Evolutionary conservation across 1,140 invertebrate species (phyloP).

Genomic region (Magallana ariakensis): DNA sequence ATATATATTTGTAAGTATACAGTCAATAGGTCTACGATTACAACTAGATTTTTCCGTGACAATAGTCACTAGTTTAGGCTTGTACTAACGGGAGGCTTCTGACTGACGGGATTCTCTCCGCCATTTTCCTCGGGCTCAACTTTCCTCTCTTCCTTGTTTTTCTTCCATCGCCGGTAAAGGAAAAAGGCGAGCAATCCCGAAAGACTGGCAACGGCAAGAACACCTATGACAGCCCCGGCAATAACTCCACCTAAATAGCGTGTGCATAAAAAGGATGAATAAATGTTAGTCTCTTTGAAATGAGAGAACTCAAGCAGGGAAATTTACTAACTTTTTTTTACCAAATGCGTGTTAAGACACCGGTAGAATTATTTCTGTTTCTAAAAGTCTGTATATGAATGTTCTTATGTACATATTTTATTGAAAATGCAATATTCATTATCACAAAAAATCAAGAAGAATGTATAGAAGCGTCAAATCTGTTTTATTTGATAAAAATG

Average conservation of each 20-base stretch:
- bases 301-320: too few species aligned
- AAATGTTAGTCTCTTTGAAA: too few species aligned
- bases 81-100: background rate
- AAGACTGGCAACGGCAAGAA: background rate
- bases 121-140: background rate
- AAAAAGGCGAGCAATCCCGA: background rate
- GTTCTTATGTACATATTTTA: too few species aligned
- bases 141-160: conserved; percentile 2
- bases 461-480: too few species aligned
- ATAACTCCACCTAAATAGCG: background rate
- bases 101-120: background rate
- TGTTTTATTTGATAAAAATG: too few species aligned
- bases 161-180: conserved; percentile 30
- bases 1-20: background rate
- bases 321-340: too few species aligned
- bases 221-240: background rate
- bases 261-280: too few species aligned
- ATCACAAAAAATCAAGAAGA: too few species aligned
- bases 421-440: too few species aligned
- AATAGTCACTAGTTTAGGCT: background rate
- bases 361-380: too few species aligned
- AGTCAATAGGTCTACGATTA: background rate
- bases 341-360: too few species aligned
- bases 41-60: background rate
- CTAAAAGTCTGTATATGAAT: too few species aligned